These are phyloP conservation scores for Drosophila paramelanica DNA, from an alignment of 2,888 invertebrate genomes.

Conservation along the genomic window DNA sequence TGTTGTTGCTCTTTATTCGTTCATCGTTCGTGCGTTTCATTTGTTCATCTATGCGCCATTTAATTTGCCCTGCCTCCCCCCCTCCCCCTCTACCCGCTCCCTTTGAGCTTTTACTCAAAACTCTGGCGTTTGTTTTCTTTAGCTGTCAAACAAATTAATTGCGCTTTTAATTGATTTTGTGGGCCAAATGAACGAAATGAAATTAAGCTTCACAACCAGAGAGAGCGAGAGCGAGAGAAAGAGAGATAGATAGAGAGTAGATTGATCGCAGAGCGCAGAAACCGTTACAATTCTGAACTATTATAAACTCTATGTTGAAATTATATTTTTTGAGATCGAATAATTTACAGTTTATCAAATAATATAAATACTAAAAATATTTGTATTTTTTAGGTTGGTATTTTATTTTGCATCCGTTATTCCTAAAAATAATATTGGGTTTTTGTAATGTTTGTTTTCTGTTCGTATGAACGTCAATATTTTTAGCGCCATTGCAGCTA, in stretches of 20 bases:
- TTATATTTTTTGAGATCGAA: not conserved
- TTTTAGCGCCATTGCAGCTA: too few species aligned
- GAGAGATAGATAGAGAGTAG: not conserved
- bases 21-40: constrained; percentile 43
- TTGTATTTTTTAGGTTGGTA: too few species aligned
- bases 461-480: too few species aligned
- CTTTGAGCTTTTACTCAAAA: constrained; percentile 48
- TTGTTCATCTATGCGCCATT: constrained; percentile 61
- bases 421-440: too few species aligned
- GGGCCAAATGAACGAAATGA: constrained; percentile 60
- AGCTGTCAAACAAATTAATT: constrained; percentile 81
- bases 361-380: too few species aligned
- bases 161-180: constrained; percentile 77
- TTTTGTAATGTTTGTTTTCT: too few species aligned
- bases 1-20: constrained; percentile 42
- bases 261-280: constrained; percentile 14
- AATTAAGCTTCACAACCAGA: constrained; percentile 34
- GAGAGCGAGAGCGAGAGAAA: not conserved
- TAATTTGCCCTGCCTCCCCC: constrained; percentile 38
- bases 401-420: too few species aligned
- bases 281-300: constrained; percentile 1
- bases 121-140: constrained; percentile 73
- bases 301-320: not conserved
- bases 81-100: not conserved
- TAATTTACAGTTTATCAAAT: not conserved